Conservation (phyloP, 2,113 vertebrate species). For the Poicephalus meyeri region DNA sequence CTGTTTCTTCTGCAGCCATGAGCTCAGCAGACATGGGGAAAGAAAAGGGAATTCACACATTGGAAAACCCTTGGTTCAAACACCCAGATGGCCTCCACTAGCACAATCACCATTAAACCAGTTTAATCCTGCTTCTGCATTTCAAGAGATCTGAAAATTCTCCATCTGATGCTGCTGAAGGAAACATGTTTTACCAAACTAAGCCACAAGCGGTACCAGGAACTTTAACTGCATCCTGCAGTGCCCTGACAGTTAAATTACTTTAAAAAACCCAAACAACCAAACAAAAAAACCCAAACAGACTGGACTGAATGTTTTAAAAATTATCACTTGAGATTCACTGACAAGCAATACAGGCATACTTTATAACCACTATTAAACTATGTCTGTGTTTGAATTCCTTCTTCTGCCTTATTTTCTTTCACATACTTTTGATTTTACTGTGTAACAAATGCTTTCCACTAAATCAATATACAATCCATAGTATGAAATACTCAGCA, state of each 20-base stretch:
- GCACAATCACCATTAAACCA: neutral
- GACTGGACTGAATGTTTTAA: neutral
- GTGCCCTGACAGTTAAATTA: neutral
- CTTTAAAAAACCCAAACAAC: no score
- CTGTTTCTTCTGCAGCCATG: no score
- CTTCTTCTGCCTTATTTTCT: neutral
- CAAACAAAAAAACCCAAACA: rapidly evolving
- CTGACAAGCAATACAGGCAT: neutral
- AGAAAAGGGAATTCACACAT: rapidly evolving
- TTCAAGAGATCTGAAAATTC: neutral
- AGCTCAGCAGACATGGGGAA: neutral
- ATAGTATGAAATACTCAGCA: constrained; percentile 30
- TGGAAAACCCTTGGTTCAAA: neutral
- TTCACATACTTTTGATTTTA: neutral
- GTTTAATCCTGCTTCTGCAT: neutral
- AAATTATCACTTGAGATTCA: neutral
- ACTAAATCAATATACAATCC: neutral
- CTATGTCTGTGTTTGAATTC: neutral
- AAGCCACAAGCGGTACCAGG: neutral
- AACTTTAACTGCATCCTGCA: neutral
- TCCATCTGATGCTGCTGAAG: no score
- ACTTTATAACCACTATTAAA: neutral
- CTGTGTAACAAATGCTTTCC: constrained; percentile 38
- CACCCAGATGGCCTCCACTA: neutral
- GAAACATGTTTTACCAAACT: neutral